Conservation (phyloP, 2,113 vertebrate genomes). For the Sturnus vulgaris region DNA sequence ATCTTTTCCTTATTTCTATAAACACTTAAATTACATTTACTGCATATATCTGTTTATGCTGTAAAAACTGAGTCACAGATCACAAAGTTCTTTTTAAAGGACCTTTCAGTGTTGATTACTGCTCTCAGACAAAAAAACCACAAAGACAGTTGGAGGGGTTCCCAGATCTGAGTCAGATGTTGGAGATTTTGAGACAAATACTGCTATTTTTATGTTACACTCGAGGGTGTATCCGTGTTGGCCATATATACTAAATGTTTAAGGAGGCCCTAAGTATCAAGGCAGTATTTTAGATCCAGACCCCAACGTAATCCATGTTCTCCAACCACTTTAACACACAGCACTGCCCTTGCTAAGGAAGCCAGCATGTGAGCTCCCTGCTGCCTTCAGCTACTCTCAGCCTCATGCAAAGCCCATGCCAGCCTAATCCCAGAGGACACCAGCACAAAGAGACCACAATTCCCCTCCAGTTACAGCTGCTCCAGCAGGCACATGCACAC, state of each 20-base stretch:
- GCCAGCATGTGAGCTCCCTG: rapidly evolving
- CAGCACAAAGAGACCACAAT: neutral
- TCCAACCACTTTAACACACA: neutral
- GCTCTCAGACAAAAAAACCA: neutral
- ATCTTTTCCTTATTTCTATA: neutral
- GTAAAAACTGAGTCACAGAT: neutral
- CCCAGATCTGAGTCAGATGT: neutral
- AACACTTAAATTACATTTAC: neutral
- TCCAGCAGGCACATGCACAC: neutral
- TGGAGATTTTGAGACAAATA: neutral
- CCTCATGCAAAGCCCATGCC: neutral
- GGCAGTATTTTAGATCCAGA: neutral
- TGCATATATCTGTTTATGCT: neutral
- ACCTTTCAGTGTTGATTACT: neutral
- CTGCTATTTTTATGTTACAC: neutral
- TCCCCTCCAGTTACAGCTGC: neutral
- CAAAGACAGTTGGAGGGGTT: neutral
- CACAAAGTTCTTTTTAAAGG: neutral
- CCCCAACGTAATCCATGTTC: neutral
- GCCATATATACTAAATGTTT: neutral
- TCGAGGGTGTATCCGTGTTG: neutral
- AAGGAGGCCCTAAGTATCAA: neutral
- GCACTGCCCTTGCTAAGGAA: neutral
- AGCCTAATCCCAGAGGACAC: neutral
- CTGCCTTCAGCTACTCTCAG: neutral